Conservation (phyloP, 1,140 invertebrate species). For the Palaemon carinicauda region DNA sequence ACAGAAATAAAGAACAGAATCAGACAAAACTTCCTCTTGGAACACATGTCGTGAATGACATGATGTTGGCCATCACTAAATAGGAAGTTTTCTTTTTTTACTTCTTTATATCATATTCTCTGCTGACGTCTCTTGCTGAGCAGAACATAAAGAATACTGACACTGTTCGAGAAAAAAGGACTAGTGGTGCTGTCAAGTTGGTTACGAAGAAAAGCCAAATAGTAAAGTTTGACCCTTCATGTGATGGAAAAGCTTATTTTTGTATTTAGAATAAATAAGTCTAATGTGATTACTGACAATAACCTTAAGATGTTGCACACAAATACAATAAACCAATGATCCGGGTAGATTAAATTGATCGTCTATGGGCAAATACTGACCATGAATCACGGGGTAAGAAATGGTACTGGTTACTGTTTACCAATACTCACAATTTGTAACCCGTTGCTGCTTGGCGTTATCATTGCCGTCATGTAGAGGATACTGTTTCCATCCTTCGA, state of each 20-base stretch:
- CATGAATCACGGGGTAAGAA: background rate
- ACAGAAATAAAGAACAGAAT: background rate
- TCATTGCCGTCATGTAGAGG: no score
- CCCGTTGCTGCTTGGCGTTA: background rate
- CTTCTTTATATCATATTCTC: background rate
- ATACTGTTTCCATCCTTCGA: background rate
- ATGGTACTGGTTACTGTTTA: background rate
- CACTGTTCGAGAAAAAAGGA: no score
- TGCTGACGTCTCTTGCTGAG: no score
- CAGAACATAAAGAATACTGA: no score
- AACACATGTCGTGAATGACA: background rate
- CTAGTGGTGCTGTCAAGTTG: no score
- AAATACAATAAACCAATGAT: background rate
- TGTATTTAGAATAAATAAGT: background rate
- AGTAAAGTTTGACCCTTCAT: no score
- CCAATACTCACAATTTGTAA: background rate
- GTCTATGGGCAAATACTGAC: background rate
- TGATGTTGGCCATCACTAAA: background rate
- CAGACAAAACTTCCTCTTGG: no score
- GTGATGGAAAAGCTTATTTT: background rate
- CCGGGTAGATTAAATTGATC: background rate
- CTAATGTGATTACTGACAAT: background rate
- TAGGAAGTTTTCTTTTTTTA: background rate
- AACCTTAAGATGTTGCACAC: background rate
- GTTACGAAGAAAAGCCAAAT: no score